Conservation (phyloP, 2,888 invertebrate species). For the Tiliacea citrago region DNA sequence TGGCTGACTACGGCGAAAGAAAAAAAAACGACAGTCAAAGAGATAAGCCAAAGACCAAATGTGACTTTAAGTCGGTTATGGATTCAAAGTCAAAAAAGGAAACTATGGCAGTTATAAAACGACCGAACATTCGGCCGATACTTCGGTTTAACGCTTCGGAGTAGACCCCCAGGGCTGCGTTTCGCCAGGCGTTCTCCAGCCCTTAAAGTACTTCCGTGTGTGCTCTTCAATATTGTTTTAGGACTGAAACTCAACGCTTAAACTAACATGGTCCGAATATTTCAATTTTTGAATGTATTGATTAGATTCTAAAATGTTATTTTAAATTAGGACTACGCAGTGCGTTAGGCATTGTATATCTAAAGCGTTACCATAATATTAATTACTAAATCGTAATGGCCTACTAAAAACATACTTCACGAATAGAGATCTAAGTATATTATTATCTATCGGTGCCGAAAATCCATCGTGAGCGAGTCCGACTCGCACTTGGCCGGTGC, state of each 20-base stretch:
- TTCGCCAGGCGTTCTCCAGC: background rate
- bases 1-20: no score
- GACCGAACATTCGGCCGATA: no score
- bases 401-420: constrained; percentile 16
- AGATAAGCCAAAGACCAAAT: no score
- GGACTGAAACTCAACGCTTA: constrained; percentile 41
- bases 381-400: background rate
- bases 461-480: no score
- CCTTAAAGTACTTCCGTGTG: background rate
- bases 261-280: constrained; percentile 28
- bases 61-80: no score
- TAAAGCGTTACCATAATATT: constrained; percentile 20
- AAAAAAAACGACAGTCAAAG: no score
- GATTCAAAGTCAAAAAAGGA: no score
- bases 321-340: constrained; percentile 4
- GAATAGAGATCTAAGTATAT: background rate
- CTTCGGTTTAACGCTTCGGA: no score
- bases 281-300: constrained; percentile 33
- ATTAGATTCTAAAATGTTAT: constrained; percentile 31
- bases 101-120: no score
- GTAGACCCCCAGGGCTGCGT: no score
- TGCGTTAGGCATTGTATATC: background rate
- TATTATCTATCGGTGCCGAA: background rate
- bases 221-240: constrained; percentile 59
- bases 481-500: no score